Base-by-base conservation (phyloP, 2,797 vertebrate species). In the Dipus sagitta region DNA sequence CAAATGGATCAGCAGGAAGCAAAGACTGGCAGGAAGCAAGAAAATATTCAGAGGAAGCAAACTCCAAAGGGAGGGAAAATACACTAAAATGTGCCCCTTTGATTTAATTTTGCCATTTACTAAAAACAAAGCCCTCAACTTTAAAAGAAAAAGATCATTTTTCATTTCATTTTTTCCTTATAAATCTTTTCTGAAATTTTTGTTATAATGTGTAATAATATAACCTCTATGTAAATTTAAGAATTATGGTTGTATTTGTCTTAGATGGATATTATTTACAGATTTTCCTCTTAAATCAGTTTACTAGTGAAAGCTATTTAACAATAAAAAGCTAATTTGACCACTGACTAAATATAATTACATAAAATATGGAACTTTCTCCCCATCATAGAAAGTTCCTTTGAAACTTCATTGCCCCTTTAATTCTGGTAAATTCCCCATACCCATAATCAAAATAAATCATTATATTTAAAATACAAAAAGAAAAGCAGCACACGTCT, bases 1-100 rank as follows among this genome's bases (percentile, higher is more conserved):
- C 94, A 95, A 98, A 98, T 96, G 97, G 96, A 97, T 97, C 90
- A 97, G 98, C 92, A 98, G 94, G 97, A 98, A 97, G 98, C 95
- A 97, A 96, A 98, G 98, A 96, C 96, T 98, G 90, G 97, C 84
- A 93, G 77, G 95, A 97, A 96, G 98, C 97, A 97, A 97, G 97
- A 96, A 97, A 97, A 97, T 98, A 97, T 80, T 98, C 72, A 97
- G 97, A 98, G 96, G 95, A 92, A 98, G 97, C 95, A 98, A 98
- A 97, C 97, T 97, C 96, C 97, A 96, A 96, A 83, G 88, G 58
- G 62, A 91, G 90, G 62, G 92, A 81, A 85, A 97, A 74, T 26
- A 93, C 95, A 80, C 28, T 94, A 95, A 97, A 97, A 97, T 96
- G 96, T 97, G 97, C 93, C 75, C 97, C 97, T 98, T 96, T 95